Evolutionary conservation across 2,113 vertebrate species (phyloP), one percentile per base, ranked within the genome.

Genomic region (Gasterosteus aculeatus): DNA sequence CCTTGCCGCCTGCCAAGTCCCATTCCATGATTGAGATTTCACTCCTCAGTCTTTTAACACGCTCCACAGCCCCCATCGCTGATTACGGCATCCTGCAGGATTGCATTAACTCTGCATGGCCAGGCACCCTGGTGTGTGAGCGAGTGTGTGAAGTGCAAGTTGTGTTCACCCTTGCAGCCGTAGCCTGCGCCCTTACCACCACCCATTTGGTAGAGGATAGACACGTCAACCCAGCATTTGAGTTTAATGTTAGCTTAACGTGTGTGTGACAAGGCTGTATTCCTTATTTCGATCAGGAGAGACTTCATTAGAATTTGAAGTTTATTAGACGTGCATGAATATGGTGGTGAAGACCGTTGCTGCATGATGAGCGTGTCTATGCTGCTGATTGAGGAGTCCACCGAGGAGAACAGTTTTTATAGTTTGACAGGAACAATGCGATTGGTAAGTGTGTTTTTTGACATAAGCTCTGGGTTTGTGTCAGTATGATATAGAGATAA

Each of bases 31-130:
- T 72, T 76, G 77, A 85, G 78, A 83, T 87, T 77, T 87, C 69
- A 69, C 46, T 83, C 47, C 22, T 68, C 41, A 26, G 47, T 80
- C 77, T 78, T 78, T 75, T 53, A 79, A 77, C 76, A 78, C 3
- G 71, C 71, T 67, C 69, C 63, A 31, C 67, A 62, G 44, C 46
- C 39, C 46, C 77, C 69, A 51, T 74, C 66, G 46, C 72, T 86
- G 82, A 83, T 89, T 85, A 85, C 80, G 59, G 71, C 63, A 38
- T 83, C 71, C 71, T 80, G 76, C 79, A 75, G 79, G 82, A 63
- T 63, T n/a, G 19, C 85, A 87, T 82, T 80, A 87, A 77, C 71
- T 1, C 74, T 60, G 82, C 84, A 68, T 76, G 77, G 78, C 69
- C 72, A 67, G 35, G 41, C 76, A 42, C 61, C 64, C 49, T 66